Evolutionary conservation across 2,888 invertebrate genomes (phyloP).

Genomic region (Busseola fusca): DNA sequence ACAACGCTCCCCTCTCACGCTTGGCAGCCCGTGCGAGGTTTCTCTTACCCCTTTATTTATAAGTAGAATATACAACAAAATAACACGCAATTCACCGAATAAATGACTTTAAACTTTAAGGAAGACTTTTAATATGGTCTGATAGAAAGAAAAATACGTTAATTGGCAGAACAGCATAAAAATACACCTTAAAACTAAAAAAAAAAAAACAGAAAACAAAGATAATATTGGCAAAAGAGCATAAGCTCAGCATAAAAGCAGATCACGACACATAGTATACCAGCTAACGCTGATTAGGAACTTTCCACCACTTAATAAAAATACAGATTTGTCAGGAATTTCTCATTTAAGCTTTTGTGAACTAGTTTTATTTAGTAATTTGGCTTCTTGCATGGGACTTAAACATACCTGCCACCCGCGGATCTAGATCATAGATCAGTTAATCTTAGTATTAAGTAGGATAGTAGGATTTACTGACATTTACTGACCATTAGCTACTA

Average conservation of each 20-base stretch:
- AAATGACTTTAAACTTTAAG: background rate
- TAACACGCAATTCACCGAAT: slow-evolving; percentile 12
- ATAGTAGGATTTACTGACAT: too few relatives aligned
- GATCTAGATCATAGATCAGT: background rate
- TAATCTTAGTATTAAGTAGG: background rate
- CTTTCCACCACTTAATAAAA: background rate
- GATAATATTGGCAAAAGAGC: background rate
- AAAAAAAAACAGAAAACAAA: background rate
- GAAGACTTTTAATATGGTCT: background rate
- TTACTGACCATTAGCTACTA: too few relatives aligned
- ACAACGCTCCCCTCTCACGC: slow-evolving; percentile 43
- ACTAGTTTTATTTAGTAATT: background rate
- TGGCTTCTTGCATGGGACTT: background rate
- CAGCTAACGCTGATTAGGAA: background rate
- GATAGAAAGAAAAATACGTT: background rate
- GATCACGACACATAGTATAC: background rate
- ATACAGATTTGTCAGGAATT: background rate
- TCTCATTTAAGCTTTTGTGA: too few relatives aligned
- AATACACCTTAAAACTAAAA: background rate
- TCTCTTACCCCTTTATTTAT: slow-evolving; percentile 39
- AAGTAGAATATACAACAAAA: slow-evolving; percentile 27
- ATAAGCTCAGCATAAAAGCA: background rate
- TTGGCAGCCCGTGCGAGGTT: slow-evolving; percentile 35
- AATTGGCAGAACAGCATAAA: background rate
- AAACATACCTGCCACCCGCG: background rate